Evolutionary conservation across 2,888 invertebrate species (phyloP).

Genomic region (Eretmocerus hayati): DNA sequence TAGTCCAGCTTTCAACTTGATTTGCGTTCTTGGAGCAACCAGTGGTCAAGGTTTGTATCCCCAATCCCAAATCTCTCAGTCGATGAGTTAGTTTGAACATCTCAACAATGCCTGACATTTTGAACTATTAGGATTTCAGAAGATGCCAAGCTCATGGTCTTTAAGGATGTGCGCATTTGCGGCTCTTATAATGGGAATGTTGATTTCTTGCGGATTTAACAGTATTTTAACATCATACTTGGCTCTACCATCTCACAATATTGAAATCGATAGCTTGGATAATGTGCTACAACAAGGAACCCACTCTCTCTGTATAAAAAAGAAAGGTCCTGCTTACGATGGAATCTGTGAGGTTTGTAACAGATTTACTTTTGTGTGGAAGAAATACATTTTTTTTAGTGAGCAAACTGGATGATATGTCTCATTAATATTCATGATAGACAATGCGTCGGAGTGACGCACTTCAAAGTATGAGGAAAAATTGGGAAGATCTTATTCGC

Average conservation of each 20-base stretch:
- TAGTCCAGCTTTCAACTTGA: constrained; percentile 27
- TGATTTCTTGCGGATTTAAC: constrained; percentile 22
- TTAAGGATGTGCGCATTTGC: constrained; percentile 23
- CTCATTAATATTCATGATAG: too few species aligned
- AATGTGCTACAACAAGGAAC: constrained; percentile 38
- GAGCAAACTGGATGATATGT: too few species aligned
- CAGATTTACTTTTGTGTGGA: constrained; percentile 30
- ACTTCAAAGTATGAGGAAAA: too few species aligned
- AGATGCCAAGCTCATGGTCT: constrained; percentile 24
- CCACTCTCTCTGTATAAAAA: constrained; percentile 46
- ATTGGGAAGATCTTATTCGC: constrained; percentile 42
- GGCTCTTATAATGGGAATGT: constrained; percentile 30
- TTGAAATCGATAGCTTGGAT: constrained; percentile 41
- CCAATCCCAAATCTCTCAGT: neutral
- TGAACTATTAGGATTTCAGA: constrained; percentile 29
- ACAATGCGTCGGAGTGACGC: too few species aligned
- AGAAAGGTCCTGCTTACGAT: constrained; percentile 43
- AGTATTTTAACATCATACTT: constrained; percentile 44
- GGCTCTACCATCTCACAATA: constrained; percentile 38
- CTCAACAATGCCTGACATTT: too few species aligned
- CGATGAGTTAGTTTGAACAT: neutral
- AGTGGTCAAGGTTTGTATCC: constrained; percentile 36
- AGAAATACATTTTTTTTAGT: too few species aligned
- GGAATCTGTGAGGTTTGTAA: constrained; percentile 34
- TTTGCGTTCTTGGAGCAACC: constrained; percentile 30